Evolutionary conservation across 2,113 vertebrate genomes (phyloP), one percentile per base, ranked within the genome.

Genomic region (Hipposideros armiger): DNA sequence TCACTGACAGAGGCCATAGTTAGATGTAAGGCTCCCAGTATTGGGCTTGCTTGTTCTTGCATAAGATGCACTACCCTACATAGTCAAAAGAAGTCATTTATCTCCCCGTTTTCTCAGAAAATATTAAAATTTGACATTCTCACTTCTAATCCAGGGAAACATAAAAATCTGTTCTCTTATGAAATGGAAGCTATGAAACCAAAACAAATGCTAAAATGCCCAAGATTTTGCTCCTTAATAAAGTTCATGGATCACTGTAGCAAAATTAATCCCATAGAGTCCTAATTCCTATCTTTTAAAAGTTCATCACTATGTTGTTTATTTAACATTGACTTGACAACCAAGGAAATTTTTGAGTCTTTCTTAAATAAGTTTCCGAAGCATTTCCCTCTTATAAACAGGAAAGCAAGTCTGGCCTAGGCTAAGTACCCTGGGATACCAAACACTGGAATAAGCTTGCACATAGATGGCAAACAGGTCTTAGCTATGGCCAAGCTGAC

Each of bases 251-350:
- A 16, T 74, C 30, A 60, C 30, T 70, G 82, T 87, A 97, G 50
- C 15, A 89, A 96, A 96, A 91, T 84, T 73, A 90, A 93, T 87
- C 67, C 40, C 70, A 80, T 60, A 64, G 80, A 80, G 2, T 88
- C 88, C 73, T 20, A 24, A 94, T 54, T 94, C 62, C 62, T 76
- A 26, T 80, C 70, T 40, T 93, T 87, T 58, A 67, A 83, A 84
- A 67, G 54, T 72, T 83, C n/a, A 95, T 80, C 77, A 94, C 19
- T 81, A 47, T 40, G 54, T 77, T 91, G 32, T 85, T 95, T 87
- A 16, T 30, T 89, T 88, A 89, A 96, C 58, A 95, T 91, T 91
- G 88, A 73, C n/a, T 89, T 76, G 47, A 93, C 76, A 64, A 13
- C 28, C 60, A 76, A 80, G 42, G 66, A 92, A 72, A 91, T 11